phyloP scores from a whole-genome alignment of 2,113 vertebrate genomes.

The Hipposideros armiger region DNA sequence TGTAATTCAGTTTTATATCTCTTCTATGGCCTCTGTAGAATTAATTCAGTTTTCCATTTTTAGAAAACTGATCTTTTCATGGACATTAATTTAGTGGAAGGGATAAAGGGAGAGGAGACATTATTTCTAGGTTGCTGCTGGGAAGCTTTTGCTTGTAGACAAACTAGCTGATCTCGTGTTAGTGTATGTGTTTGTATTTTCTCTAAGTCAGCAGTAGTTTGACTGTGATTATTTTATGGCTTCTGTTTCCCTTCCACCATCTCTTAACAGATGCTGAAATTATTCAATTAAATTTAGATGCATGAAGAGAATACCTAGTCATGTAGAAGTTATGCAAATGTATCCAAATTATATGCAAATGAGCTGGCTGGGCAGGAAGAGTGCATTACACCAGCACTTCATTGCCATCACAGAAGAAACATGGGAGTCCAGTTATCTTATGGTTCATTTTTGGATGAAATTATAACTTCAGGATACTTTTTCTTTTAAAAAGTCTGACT shows the following conservation, averaged over 20 bases:
- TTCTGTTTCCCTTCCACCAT: neutral
- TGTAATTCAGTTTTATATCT: neutral
- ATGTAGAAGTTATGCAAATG: neutral
- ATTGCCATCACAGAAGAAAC: neutral
- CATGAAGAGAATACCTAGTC: neutral
- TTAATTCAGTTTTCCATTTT: neutral
- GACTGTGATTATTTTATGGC: neutral
- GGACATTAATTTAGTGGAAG: neutral
- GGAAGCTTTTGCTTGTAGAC: neutral
- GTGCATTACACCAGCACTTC: neutral
- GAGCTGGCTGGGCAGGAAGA: neutral
- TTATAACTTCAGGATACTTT: conserved; percentile 6
- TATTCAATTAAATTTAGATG: conserved; percentile 27
- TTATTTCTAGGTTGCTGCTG: neutral
- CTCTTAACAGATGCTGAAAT: conserved; percentile 16
- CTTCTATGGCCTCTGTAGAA: neutral
- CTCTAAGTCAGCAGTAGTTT: neutral
- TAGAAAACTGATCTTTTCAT: neutral
- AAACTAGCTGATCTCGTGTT: neutral
- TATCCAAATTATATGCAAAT: neutral
- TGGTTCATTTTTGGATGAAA: neutral
- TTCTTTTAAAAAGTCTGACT: neutral
- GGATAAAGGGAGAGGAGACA: neutral
- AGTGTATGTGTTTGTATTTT: neutral
- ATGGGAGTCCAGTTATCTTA: neutral